Percentiles rank a stretch among this genome's conserved stretches.
These are phyloP conservation scores for Tenualosa thibaudeaui DNA, from an alignment of 2,797 vertebrate species.

Conservation along the genomic window DNA sequence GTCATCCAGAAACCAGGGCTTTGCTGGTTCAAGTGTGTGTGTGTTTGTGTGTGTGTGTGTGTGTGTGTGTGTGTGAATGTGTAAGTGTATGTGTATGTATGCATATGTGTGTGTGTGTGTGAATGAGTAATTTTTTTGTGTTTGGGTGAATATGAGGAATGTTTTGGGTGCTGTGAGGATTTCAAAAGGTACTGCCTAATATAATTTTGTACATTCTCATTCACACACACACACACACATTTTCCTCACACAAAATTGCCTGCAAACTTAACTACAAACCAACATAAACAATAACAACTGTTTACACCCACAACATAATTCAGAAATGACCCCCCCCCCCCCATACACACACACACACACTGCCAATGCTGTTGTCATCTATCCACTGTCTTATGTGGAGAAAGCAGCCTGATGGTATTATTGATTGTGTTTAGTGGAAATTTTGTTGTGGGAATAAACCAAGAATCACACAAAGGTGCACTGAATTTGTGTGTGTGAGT, in stretches of 20 bases:
- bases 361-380: neutral
- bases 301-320: neutral
- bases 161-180: too few relatives aligned
- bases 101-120: too few relatives aligned
- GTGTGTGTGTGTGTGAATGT: too few relatives aligned
- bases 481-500: neutral
- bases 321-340: too few relatives aligned
- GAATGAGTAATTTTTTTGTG: too few relatives aligned
- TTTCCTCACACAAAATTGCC: neutral
- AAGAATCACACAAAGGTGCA: neutral
- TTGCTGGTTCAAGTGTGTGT: too few relatives aligned
- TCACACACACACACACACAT: neutral
- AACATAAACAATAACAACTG: neutral
- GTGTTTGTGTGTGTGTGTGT: too few relatives aligned
- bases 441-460: neutral
- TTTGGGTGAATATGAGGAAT: too few relatives aligned
- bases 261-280: neutral
- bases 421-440: neutral
- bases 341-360: neutral
- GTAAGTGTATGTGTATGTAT: too few relatives aligned
- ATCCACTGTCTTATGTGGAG: neutral
- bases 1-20: too few relatives aligned
- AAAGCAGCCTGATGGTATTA: neutral
- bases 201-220: too few relatives aligned
- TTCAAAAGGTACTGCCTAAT: too few relatives aligned